A percentile compares a stretch with the other conserved stretches of the same genome.
phyloP scores from a whole-genome alignment of 2,888 invertebrate genomes.

The Thymelicus acteon region DNA sequence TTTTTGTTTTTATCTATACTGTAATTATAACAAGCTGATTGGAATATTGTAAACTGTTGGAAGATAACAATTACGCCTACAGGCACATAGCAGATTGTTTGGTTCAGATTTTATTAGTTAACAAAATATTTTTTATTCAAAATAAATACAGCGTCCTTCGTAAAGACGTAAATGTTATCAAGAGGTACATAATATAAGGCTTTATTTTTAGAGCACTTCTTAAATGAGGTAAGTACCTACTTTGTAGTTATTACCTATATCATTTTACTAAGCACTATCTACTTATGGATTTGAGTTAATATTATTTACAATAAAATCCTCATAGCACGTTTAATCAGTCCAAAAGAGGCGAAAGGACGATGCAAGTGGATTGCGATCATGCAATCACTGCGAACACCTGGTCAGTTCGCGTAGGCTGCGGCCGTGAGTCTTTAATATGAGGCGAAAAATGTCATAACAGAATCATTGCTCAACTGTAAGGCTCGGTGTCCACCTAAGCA shows the following conservation, averaged over 20 bases:
- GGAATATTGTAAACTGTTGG: conserved; percentile 43
- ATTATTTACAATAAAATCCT: too few species aligned
- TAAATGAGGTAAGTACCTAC: too few species aligned
- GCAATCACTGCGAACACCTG: conserved; percentile 29
- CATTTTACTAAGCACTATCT: too few species aligned
- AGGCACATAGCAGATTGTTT: conserved; percentile 19
- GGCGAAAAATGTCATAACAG: conserved; percentile 42
- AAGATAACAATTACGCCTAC: conserved; percentile 33
- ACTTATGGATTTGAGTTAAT: too few species aligned
- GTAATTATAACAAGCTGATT: conserved; percentile 40
- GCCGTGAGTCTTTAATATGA: conserved; percentile 21
- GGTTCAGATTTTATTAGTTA: conserved; percentile 11
- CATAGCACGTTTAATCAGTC: background rate
- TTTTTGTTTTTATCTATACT: conserved; percentile 38
- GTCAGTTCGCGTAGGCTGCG: conserved; percentile 25
- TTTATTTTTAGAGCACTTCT: too few species aligned
- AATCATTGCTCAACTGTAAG: conserved; percentile 18
- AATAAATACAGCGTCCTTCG: background rate
- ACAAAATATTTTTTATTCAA: background rate
- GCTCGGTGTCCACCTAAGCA: too few species aligned
- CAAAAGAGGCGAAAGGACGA: conserved; percentile 21
- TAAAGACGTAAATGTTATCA: too few species aligned
- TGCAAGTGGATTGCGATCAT: conserved; percentile 7
- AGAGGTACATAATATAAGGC: too few species aligned
- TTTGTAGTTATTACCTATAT: too few species aligned